Evolutionary conservation across 2,797 vertebrate genomes (phyloP).

Genomic region (Gorsachius magnificus): DNA sequence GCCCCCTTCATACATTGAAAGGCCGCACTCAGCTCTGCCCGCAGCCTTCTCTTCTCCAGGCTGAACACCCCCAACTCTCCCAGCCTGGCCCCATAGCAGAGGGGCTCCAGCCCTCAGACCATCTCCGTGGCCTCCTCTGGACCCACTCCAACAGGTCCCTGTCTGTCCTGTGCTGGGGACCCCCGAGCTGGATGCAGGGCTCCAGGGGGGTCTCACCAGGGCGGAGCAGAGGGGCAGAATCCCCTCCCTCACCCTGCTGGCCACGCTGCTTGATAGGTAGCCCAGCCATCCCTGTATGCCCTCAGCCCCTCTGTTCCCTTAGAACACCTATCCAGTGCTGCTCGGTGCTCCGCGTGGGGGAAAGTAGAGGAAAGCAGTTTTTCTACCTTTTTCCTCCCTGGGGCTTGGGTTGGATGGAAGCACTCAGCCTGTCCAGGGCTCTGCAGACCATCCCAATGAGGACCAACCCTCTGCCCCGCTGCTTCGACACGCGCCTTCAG

Average conservation of each 20-base stretch:
- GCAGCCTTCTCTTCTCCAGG: neutral
- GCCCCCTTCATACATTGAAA: neutral
- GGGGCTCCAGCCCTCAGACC: neutral
- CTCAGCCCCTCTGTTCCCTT: rapidly evolving
- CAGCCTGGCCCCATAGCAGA: neutral
- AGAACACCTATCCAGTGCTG: neutral
- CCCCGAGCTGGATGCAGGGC: no score
- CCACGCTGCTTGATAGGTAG: neutral
- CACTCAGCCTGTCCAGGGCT: neutral
- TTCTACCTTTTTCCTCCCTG: neutral
- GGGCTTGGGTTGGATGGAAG: neutral
- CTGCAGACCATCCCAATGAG: neutral
- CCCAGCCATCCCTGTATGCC: neutral
- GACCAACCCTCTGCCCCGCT: neutral
- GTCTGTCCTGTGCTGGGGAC: no score
- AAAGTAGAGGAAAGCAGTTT: neutral
- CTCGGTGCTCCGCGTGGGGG: neutral
- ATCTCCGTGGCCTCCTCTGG: rapidly evolving
- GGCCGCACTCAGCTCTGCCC: neutral
- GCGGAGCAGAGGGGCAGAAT: neutral
- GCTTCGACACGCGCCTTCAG: neutral
- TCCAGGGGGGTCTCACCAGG: no score
- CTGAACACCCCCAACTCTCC: neutral
- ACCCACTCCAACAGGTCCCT: rapidly evolving
- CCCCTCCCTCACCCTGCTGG: neutral